These are phyloP conservation scores for Myiopsitta monachus DNA, from an alignment of 2,113 vertebrate genomes.

Conservation along the genomic window DNA sequence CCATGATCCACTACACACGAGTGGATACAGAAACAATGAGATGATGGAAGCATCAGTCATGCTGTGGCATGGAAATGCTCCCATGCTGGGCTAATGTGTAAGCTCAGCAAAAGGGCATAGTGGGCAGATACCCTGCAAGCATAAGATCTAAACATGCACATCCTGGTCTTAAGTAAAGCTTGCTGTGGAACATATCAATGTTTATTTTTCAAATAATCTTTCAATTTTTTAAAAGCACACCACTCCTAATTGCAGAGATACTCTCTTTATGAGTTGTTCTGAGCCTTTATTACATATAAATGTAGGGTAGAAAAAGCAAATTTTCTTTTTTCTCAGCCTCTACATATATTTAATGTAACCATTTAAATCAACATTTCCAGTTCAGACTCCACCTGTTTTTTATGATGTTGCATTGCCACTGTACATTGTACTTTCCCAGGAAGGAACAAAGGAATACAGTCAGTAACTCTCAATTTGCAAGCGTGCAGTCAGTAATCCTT, in stretches of 20 bases:
- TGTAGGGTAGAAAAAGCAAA: not conserved
- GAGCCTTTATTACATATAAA: not conserved
- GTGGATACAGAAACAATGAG: not conserved
- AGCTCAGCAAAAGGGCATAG: not conserved
- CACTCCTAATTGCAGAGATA: not conserved
- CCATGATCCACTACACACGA: not conserved
- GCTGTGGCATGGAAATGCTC: not conserved
- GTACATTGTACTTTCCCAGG: not conserved
- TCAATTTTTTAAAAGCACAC: not conserved
- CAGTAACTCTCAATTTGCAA: not conserved
- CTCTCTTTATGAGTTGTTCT: not conserved
- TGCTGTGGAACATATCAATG: accelerated
- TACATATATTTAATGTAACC: not conserved
- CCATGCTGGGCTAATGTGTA: accelerated
- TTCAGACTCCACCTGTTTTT: not conserved
- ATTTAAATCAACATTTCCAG: not conserved
- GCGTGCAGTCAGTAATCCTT: not conserved
- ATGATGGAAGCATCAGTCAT: not conserved
- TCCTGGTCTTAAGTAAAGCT: not conserved
- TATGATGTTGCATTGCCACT: not conserved
- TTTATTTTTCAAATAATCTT: not conserved
- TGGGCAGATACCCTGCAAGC: not conserved
- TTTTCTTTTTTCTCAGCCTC: not conserved
- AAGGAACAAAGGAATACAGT: not conserved
- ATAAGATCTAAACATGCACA: accelerated